Evolutionary conservation across 2,888 invertebrate species (phyloP), one percentile per base, ranked within the genome.

Genomic region (Acleris cristana): DNA sequence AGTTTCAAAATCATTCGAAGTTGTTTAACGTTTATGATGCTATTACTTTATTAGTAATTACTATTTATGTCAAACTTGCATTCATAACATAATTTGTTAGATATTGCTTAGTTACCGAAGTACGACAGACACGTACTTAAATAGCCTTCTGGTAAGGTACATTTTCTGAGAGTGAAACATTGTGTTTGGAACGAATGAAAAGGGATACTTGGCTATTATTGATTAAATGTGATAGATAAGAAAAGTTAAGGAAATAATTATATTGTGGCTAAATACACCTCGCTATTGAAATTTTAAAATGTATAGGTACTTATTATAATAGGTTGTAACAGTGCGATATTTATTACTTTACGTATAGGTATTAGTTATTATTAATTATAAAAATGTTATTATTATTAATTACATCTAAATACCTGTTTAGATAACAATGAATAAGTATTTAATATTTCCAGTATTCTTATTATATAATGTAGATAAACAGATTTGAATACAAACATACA

Each of bases 391-490:
- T 58, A 34, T 48, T 65, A 59, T 12, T 57, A 21, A 30, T 61
- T 65, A 51, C 23, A 56, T 52, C 44, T 40, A 61, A 45, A 12
- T 44, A 49, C 60, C 59, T 51, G 40, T 5, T 56, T 57, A 62
- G 66, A 52, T 53, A 61, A 44, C 56, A 52, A 63, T 67, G 16
- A 45, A 54, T 57, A 58, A 67, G 53, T 58, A 63, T 67, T 63
- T 34, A 14, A 34, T 60, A 49, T 51, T 63, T 57, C 34, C 63
- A 67, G 67, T 67, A 67, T 67, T 67, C 53, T 63, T 67, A 63
- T 19, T 58, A 44, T 54, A n/a, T 63, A 63, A 57, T 62, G 21
- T 67, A 63, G 62, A 40, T 54, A 23, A 54, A 59, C 30, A 40
- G 49, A 54, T 45, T 34, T 21, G 34, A 53, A 54, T 58, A 52